A percentile compares a stretch with the other conserved stretches of the same genome.
phyloP scores from a whole-genome alignment of 2,888 invertebrate species.

The Tenthredo livida region DNA sequence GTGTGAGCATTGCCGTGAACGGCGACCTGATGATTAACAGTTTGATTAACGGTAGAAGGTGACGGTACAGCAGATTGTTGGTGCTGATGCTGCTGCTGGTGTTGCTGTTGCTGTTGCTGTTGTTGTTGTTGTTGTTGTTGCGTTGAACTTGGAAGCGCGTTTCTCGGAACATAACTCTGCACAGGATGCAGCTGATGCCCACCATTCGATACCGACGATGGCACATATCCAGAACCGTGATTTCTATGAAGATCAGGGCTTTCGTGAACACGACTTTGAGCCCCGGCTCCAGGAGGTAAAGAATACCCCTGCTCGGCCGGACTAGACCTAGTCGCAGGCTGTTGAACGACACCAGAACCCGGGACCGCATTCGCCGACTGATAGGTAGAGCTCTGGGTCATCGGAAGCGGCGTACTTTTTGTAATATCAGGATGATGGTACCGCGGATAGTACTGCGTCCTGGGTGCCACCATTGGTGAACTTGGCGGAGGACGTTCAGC shows the following conservation, averaged over 20 bases:
- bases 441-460: constrained; percentile 74
- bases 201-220: constrained; percentile 21
- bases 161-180: constrained; percentile 56
- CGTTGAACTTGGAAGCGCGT: constrained; percentile 56
- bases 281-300: constrained; percentile 53
- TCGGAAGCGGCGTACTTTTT: constrained; percentile 72
- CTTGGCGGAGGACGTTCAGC: constrained; percentile 56
- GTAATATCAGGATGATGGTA: constrained; percentile 75
- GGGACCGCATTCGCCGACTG: constrained; percentile 73
- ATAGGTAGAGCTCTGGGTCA: constrained; percentile 69
- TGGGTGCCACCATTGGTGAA: constrained; percentile 65
- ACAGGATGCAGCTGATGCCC: constrained; percentile 16
- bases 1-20: constrained; percentile 63
- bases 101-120: constrained; percentile 50
- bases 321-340: constrained; percentile 65
- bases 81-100: constrained; percentile 37
- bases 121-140: constrained; percentile 50
- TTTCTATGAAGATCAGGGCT: constrained; percentile 35
- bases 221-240: constrained; percentile 10
- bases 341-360: constrained; percentile 69
- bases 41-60: constrained; percentile 56
- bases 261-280: constrained; percentile 51
- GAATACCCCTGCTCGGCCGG: constrained; percentile 63
- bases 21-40: constrained; percentile 66
- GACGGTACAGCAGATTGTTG: constrained; percentile 38